Evolutionary conservation across 2,797 vertebrate species (phyloP), one percentile per base, ranked within the genome.

Genomic region (Pygocentrus nattereri): DNA sequence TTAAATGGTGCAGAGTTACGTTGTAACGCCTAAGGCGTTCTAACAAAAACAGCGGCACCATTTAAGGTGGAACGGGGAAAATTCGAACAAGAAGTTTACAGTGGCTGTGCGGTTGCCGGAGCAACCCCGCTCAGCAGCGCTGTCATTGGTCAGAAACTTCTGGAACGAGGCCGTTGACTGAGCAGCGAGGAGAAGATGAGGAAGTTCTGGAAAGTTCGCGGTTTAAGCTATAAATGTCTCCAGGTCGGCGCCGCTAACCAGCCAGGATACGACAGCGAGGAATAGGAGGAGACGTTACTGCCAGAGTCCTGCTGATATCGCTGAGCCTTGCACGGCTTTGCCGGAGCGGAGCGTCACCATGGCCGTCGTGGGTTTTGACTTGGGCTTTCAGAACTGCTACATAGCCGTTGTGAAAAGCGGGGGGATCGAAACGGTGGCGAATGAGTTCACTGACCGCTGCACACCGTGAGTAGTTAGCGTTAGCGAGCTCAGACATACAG

Each of bases 351-450:
- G 58, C 23, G 62, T 5, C 21, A 58, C 25, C 15, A 96, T 97
- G 96, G 96, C 96, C 77, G 97, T 99, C 78, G 95, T 99, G 85
- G 98, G 97, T 44, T 96, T 99, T 91, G 98, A 99, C 85, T 89
- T 99, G 86, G 98, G 98, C 4, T 99, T 95, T 87, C 91, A 97
- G 93, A 98, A 92, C 95, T 99, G 98, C 91, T 99, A 98, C 86
- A 96, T 99, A 88, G 98, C 97, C 2, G 98, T 98, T 89, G 98
- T 97, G 58, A 94, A 97, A 86, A 97, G 97, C 83, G 98, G 98
- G 79, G 98, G 98, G 73, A 98, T 99, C 84, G 97, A 99, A 90
- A 97, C 97, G 0, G 90, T 97, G 85, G 96, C 97, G 19, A 98
- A 98, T 68, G 97, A 98, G 83, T 98, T 97, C 91, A 99, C 97